Evolutionary conservation across 2,113 vertebrate genomes (phyloP).

Genomic region (Epinephelus moara): DNA sequence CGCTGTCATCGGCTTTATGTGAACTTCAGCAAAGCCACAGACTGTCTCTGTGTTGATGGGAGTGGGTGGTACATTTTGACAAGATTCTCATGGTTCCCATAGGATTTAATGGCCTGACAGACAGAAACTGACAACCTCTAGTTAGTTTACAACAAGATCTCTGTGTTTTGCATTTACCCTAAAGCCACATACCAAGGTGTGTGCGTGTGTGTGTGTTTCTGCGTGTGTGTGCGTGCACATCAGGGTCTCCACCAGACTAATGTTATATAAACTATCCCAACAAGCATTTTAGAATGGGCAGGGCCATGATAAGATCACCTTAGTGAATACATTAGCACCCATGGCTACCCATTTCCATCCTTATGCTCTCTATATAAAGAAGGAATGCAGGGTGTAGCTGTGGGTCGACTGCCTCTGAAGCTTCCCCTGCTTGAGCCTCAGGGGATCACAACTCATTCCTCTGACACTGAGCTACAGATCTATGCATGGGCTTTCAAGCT

Average conservation of each 20-base stretch:
- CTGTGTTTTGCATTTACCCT: conserved; percentile 69
- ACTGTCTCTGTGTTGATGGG: conserved; percentile 35
- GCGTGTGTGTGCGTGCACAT: neutral
- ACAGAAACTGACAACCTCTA: conserved; percentile 77
- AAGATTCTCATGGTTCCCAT: conserved; percentile 69
- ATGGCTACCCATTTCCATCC: conserved; percentile 14
- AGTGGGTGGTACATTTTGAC: conserved; percentile 70
- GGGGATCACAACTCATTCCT: conserved; percentile 42
- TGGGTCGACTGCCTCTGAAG: conserved; percentile 31
- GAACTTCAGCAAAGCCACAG: conserved; percentile 42
- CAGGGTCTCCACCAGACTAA: conserved; percentile 35
- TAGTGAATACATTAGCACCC: conserved; percentile 47
- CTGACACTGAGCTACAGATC: neutral
- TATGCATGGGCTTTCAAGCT: neutral
- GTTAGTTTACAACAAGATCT: conserved; percentile 75
- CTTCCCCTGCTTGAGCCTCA: conserved; percentile 35
- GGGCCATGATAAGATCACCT: conserved; percentile 48
- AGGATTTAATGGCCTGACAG: conserved; percentile 74
- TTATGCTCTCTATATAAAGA: neutral
- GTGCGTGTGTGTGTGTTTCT: conserved; percentile 40
- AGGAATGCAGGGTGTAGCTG: conserved; percentile 54
- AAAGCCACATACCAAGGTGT: conserved; percentile 73
- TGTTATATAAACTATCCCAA: conserved; percentile 67
- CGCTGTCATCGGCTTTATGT: conserved; percentile 7
- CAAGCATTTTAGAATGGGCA: conserved; percentile 41